A percentile compares a stretch with the other conserved stretches of the same genome.
phyloP scores from a whole-genome alignment of 2,888 invertebrate genomes.

The Hemaris fuciformis region DNA sequence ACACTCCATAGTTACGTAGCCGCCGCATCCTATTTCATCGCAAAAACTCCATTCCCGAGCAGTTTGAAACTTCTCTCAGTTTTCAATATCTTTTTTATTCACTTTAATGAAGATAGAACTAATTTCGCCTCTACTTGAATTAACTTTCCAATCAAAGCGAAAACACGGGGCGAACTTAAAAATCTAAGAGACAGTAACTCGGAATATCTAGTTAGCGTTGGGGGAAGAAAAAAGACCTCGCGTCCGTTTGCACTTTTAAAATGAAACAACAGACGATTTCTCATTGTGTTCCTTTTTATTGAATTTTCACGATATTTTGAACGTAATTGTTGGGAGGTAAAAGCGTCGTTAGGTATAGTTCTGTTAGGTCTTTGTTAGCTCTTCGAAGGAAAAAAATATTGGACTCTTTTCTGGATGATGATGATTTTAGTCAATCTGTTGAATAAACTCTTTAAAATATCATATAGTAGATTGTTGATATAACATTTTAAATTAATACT shows the following conservation, averaged over 20 bases:
- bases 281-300: background rate
- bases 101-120: background rate
- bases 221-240: background rate
- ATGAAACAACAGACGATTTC: conserved; percentile 17
- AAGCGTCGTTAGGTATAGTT: too few species aligned
- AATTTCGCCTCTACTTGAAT: background rate
- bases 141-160: conserved; percentile 6
- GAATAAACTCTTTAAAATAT: too few species aligned
- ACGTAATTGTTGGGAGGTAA: background rate
- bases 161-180: background rate
- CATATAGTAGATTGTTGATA: too few species aligned
- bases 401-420: too few species aligned
- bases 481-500: too few species aligned
- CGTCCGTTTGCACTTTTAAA: conserved; percentile 16
- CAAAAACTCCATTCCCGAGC: background rate
- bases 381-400: too few species aligned
- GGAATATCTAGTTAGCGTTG: background rate
- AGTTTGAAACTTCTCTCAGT: background rate
- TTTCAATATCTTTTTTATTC: conserved; percentile 5
- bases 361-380: too few species aligned
- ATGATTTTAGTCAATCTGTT: too few species aligned
- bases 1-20: background rate
- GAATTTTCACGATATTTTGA: background rate
- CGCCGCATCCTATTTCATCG: background rate
- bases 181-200: background rate